A percentile compares a stretch with the other conserved stretches of the same genome.
phyloP scores from a whole-genome alignment of 1,140 invertebrate species.

The Octopus bimaculoides region DNA sequence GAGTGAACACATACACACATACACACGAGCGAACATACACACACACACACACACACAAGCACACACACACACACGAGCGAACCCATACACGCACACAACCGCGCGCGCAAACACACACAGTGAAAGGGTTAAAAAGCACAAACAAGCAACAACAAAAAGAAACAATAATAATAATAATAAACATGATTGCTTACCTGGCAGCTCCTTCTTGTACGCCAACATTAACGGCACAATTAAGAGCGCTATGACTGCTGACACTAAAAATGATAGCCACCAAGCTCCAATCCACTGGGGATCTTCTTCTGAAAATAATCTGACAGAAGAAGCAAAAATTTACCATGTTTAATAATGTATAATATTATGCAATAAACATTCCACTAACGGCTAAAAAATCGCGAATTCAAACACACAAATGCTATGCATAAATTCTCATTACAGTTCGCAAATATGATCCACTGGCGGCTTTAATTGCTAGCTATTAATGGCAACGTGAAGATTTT shows the following conservation, averaged over 20 bases:
- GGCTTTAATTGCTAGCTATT: too few relatives aligned
- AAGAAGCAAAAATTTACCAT: too few relatives aligned
- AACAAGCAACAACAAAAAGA: not conserved
- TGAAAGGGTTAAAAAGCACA: not conserved
- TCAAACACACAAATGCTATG: too few relatives aligned
- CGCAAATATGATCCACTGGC: too few relatives aligned
- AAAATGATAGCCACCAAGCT: slow-evolving; percentile 38
- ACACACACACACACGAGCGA: not conserved
- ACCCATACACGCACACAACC: too few relatives aligned
- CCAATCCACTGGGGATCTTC: slow-evolving; percentile 37
- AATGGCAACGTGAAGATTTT: too few relatives aligned
- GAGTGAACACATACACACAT: not conserved
- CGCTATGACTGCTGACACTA: slow-evolving; percentile 28
- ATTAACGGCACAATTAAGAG: slow-evolving; percentile 29
- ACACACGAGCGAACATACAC: not conserved
- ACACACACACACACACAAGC: not conserved
- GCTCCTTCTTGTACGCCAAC: slow-evolving; percentile 28
- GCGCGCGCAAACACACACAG: too few relatives aligned
- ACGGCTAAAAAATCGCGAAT: too few relatives aligned
- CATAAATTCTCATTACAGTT: too few relatives aligned
- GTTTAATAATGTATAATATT: too few relatives aligned
- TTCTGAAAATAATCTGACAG: too few relatives aligned
- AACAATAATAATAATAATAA: not conserved
- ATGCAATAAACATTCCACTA: too few relatives aligned
- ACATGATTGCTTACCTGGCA: slow-evolving; percentile 28